Conservation (phyloP, 2,888 invertebrate species). For the Gryllus longicercus region DNA sequence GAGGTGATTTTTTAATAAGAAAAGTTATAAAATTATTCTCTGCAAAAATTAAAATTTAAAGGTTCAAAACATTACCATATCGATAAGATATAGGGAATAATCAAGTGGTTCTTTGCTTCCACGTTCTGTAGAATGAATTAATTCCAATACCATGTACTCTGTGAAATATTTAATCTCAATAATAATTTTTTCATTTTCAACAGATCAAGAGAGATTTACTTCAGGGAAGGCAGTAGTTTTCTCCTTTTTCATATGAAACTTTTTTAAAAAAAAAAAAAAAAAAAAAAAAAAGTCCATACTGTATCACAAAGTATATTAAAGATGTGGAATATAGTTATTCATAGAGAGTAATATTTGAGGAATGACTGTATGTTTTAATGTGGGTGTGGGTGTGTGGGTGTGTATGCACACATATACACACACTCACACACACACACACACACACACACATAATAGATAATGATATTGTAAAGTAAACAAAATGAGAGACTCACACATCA, state of each 20-base stretch:
- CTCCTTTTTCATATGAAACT: background rate
- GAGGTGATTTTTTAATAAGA: constrained; percentile 24
- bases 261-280: background rate
- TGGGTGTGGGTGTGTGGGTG: background rate
- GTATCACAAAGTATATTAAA: background rate
- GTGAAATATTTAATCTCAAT: background rate
- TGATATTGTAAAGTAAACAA: constrained; percentile 6
- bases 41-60: constrained; percentile 22
- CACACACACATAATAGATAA: background rate
- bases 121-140: constrained; percentile 18
- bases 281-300: background rate
- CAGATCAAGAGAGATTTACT: background rate
- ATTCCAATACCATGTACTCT: background rate
- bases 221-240: constrained; percentile 3
- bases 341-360: background rate
- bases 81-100: constrained; percentile 22
- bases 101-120: constrained; percentile 22
- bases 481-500: constrained; percentile 5
- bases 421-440: background rate
- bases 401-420: background rate
- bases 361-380: background rate
- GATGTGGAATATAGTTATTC: background rate
- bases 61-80: constrained; percentile 32
- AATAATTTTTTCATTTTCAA: background rate
- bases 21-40: constrained; percentile 9